Conservation (phyloP, 2,797 vertebrate species). For the Ptychadena robeensis region DNA sequence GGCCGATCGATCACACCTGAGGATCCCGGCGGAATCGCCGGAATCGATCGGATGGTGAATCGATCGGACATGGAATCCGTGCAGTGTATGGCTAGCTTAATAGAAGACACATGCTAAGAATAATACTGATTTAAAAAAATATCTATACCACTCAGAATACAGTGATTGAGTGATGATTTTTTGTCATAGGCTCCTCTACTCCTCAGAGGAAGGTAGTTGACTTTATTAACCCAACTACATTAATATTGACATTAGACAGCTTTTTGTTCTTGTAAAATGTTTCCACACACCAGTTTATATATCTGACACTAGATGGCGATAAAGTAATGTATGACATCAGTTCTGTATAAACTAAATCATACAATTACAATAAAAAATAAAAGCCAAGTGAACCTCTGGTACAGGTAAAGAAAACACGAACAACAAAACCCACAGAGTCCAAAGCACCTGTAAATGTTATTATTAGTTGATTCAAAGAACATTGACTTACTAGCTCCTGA, state of each 20-base stretch:
- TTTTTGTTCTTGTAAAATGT: not conserved
- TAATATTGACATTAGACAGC: not conserved
- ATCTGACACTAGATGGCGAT: slow-evolving; percentile 40
- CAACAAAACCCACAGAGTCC: not conserved
- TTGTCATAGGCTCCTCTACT: too few relatives aligned
- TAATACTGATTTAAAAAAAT: too few relatives aligned
- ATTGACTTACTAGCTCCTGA: slow-evolving; percentile 15
- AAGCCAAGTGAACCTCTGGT: not conserved
- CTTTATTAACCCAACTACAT: too few relatives aligned
- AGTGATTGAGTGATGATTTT: too few relatives aligned
- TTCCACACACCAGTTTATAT: not conserved
- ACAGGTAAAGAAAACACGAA: not conserved
- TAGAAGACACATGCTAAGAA: too few relatives aligned
- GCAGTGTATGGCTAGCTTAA: too few relatives aligned
- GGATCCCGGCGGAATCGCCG: too few relatives aligned
- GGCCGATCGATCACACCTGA: too few relatives aligned
- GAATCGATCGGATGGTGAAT: too few relatives aligned
- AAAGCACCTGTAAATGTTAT: slow-evolving; percentile 28
- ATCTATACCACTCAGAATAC: too few relatives aligned
- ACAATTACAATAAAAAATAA: not conserved
- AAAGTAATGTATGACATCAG: not conserved
- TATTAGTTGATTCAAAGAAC: slow-evolving; percentile 42
- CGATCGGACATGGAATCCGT: too few relatives aligned
- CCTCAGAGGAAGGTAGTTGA: too few relatives aligned
- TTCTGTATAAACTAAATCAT: not conserved